Percentiles rank a stretch among this genome's conserved stretches.
phyloP scores from a whole-genome alignment of 2,113 vertebrate genomes.

The Trochalopteron elliotii region DNA sequence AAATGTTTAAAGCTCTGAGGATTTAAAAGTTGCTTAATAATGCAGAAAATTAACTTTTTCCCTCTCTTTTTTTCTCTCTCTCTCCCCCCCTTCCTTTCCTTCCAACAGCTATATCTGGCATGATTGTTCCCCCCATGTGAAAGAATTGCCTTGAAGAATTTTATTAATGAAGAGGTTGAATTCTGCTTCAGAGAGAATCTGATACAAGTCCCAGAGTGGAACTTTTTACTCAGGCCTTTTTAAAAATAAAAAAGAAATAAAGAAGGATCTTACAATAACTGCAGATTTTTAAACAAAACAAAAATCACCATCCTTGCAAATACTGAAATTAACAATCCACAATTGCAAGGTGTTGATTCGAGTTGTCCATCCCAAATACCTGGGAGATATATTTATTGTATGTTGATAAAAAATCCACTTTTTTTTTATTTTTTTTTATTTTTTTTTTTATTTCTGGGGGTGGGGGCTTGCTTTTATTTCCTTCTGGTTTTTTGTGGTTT shows the following conservation, averaged over 20 bases:
- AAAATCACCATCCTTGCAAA: conserved; percentile 76
- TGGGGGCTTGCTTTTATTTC: conserved; percentile 39
- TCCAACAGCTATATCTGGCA: conserved; percentile 90
- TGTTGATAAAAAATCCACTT: conserved; percentile 72
- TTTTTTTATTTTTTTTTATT: not conserved
- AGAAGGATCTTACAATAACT: conserved; percentile 85
- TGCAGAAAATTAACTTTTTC: conserved; percentile 37
- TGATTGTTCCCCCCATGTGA: conserved; percentile 98
- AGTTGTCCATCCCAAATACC: conserved; percentile 78
- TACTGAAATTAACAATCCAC: conserved; percentile 71
- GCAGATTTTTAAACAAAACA: conserved; percentile 78
- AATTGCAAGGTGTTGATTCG: conserved; percentile 79
- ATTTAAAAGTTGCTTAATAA: conserved; percentile 14
- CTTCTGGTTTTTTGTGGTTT: not conserved
- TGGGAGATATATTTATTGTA: conserved; percentile 90
- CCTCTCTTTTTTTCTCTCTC: not conserved
- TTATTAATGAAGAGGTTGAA: conserved; percentile 81
- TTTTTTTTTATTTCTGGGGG: fast-evolving
- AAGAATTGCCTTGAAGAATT: conserved; percentile 91
- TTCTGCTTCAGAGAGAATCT: conserved; percentile 84
- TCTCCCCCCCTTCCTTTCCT: conserved; percentile 32
- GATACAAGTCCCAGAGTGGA: conserved; percentile 88
- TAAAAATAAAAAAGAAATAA: conserved; percentile 70
- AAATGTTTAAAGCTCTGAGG: conserved; percentile 20
- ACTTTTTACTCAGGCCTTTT: conserved; percentile 98